Conservation (phyloP, 2,797 vertebrate species). For the Periparus ater region DNA sequence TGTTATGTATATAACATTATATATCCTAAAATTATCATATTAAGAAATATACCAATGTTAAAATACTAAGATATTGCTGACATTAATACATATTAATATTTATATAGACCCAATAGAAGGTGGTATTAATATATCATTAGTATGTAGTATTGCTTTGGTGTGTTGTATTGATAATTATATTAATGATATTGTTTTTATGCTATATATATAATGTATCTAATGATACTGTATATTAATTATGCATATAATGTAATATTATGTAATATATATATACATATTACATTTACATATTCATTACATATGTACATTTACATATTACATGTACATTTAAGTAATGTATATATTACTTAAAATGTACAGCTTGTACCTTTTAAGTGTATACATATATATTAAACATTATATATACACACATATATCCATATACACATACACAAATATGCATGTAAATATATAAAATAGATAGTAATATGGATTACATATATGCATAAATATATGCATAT, state of each 20-base stretch:
- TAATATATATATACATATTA: neutral
- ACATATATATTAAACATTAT: neutral
- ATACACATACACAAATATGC: neutral
- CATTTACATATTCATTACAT: too few species aligned
- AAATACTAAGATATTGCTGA: neutral
- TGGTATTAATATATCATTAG: neutral
- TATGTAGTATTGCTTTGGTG: neutral
- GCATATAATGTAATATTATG: neutral
- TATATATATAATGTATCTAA: neutral
- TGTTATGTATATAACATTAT: too few species aligned
- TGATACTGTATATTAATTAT: neutral
- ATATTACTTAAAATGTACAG: too few species aligned
- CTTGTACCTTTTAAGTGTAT: neutral
- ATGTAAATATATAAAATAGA: neutral
- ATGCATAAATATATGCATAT: too few species aligned
- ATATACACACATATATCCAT: neutral
- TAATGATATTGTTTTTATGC: neutral
- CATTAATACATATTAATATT: neutral
- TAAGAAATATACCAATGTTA: neutral
- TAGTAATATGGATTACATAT: neutral
- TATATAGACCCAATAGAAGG: rapidly evolving
- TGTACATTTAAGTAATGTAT: too few species aligned
- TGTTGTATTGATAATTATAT: too few species aligned
- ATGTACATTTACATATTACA: too few species aligned
- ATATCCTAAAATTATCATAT: too few species aligned